Evolutionary conservation across 2,888 invertebrate species (phyloP), one percentile per base, ranked within the genome.

Genomic region (Clepsis dumicolana): DNA sequence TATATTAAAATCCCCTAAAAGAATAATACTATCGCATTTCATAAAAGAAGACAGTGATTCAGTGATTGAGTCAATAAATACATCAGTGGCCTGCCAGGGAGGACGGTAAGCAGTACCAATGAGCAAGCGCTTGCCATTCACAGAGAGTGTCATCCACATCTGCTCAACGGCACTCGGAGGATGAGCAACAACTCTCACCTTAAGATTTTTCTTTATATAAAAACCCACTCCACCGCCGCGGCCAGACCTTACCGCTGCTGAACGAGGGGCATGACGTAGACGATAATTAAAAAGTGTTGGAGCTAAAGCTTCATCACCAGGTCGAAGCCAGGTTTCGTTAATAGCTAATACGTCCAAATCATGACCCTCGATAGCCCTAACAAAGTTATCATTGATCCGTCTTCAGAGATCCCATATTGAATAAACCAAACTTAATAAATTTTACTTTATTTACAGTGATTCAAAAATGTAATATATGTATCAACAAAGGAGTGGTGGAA

Each of bases 391-490:
- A n/a, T 38, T n/a, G 38, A 5, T n/a, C 38, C 14, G n/a, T 38
- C 2, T n/a, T n/a, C 2, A 38, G 38, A n/a, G 38, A 38, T 3
- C 38, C 18, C 1, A 18, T 12, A 12, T 21, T 48, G 63, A 72
- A 72, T 71, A 71, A 74, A 73, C 70, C 24, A 64, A 66, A 25
- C 62, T 73, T 70, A 70, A 65, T 73, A 72, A 72, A 61, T 67
- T 66, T 87, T 91, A 32, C 32, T 10, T 32, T 32, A 10, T 32
- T 32, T 10, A 32, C 32, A 32, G 8, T 10, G 32, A 32, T 5
- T 4, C 32, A 32, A 32, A 32, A 32, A n/a, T n/a, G n/a, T n/a
- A n/a, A n/a, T n/a, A n/a, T n/a, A n/a, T n/a, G n/a, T n/a, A n/a
- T n/a, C n/a, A n/a, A n/a, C n/a, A n/a, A n/a, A n/a, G n/a, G n/a